Base-by-base conservation (phyloP, 2,113 vertebrate genomes). In the Herpailurus yagouaroundi region DNA sequence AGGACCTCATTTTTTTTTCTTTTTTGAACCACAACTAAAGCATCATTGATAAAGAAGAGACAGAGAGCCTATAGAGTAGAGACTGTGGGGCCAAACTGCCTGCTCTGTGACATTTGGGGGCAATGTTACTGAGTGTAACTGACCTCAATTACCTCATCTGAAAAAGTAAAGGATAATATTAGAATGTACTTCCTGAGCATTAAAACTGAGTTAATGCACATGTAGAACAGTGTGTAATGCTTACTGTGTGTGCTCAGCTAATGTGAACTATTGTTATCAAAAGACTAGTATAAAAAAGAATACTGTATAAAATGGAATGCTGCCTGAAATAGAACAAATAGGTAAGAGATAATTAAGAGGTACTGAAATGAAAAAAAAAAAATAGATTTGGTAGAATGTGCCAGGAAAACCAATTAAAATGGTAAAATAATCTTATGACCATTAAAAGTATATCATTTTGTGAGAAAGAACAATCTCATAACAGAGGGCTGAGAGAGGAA, bases 401-500 rank as follows among this genome's bases (percentile, higher is more conserved):
- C 64, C 80, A 33, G 45, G 64, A 89, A 92, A 77, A 52, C 25
- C 68, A 33, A 79, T 68, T 36, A 82, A 82, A 85, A 36, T 29
- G 21, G 3, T 57, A 84, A 45, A 96, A 96, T 45, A 38, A 91
- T 71, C 52, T 71, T 33, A 36, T 3, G 69, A 36, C 25, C 45
- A 87, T 76, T 87, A 57, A 66, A 93, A 66, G 16, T 77, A 5
- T 41, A 66, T 60, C 36, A 91, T 77, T 31, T 38, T 60, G 11
- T 69, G 19, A 92, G 27, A 85, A 96, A 82, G n/a, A 92, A 92
- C 38, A 89, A 31, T 88, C 13, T 73, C n/a, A 60, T 74, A 71
- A 50, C 52, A 71, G 7, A 52, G 25, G 10, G 76, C 25, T 94
- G 8, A 94, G 71, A 83, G 15, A 71, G 15, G 63, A 92, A 83